Evolutionary conservation across 2,888 invertebrate species (phyloP).

Genomic region (Seladonia tumulorum): DNA sequence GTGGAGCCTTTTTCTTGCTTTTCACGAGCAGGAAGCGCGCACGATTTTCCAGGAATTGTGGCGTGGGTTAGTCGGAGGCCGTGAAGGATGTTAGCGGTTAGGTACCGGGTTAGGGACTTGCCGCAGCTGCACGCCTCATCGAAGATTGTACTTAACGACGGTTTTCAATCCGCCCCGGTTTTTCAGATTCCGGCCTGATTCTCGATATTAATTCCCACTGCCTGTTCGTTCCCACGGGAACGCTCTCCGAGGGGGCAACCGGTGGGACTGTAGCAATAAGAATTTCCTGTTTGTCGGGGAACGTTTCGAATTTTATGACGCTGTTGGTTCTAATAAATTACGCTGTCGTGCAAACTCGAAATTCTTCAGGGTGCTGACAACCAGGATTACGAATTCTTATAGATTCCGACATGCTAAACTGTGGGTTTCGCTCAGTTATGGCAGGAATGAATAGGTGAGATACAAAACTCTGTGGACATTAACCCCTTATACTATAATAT

Average conservation of each 20-base stretch:
- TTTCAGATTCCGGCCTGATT: conserved; percentile 54
- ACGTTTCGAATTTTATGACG: neutral
- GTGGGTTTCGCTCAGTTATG: too few relatives aligned
- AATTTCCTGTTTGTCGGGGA: neutral
- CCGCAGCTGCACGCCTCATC: conserved; percentile 53
- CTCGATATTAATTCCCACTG: conserved; percentile 60
- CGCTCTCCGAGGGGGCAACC: neutral
- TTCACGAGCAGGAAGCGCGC: conserved; percentile 35
- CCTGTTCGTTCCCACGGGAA: neutral
- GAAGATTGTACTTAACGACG: conserved; percentile 62
- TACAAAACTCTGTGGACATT: too few relatives aligned
- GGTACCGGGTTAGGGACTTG: conserved; percentile 6
- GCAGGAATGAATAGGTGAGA: too few relatives aligned
- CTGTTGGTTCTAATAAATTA: neutral
- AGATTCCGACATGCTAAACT: too few relatives aligned
- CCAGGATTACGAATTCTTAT: too few relatives aligned
- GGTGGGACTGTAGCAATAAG: neutral
- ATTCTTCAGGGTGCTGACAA: too few relatives aligned
- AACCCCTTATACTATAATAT: too few relatives aligned
- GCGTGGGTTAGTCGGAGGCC: neutral
- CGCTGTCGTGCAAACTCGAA: neutral
- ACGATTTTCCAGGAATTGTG: conserved; percentile 47
- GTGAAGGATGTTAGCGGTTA: conserved; percentile 22
- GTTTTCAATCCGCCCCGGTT: conserved; percentile 59
- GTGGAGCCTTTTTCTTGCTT: conserved; percentile 34